These are phyloP conservation scores for Petrolisthes cinctipes DNA, from an alignment of 2,888 invertebrate species.

Conservation along the genomic window DNA sequence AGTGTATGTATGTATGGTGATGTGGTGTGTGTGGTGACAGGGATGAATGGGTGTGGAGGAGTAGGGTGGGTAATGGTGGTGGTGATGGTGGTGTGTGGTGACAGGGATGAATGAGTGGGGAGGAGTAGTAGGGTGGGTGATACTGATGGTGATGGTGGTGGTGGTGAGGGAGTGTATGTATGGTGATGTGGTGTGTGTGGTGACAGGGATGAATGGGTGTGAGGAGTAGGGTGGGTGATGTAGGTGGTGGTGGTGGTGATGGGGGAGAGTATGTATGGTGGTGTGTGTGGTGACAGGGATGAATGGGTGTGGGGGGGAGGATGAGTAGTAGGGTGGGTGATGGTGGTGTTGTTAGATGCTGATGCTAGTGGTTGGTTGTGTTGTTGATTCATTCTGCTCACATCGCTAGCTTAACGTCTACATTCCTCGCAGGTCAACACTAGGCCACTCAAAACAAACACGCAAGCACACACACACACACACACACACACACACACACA, in stretches of 20 bases:
- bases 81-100: not conserved
- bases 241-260: not conserved
- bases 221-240: not conserved
- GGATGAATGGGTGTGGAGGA: not conserved
- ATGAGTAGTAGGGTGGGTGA: not conserved
- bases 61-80: not conserved
- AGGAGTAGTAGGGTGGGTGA: not conserved
- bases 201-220: not conserved
- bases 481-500: constrained; percentile 1
- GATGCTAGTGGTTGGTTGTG: too few species aligned
- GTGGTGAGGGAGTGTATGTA: not conserved
- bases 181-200: not conserved
- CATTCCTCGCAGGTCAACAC: too few species aligned
- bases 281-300: constrained; percentile 10
- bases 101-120: not conserved
- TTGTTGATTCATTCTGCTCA: too few species aligned
- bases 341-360: not conserved
- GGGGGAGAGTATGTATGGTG: not conserved
- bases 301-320: not conserved
- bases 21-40: constrained; percentile 3
- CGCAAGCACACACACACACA: not conserved
- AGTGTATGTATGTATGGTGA: not conserved
- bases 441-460: too few species aligned
- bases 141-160: not conserved
- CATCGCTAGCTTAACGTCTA: too few species aligned